Percentiles rank a stretch among this genome's conserved stretches.
Evolutionary conservation across 2,888 invertebrate species (phyloP).

Genomic region (Drosophila kanekoi): DNA sequence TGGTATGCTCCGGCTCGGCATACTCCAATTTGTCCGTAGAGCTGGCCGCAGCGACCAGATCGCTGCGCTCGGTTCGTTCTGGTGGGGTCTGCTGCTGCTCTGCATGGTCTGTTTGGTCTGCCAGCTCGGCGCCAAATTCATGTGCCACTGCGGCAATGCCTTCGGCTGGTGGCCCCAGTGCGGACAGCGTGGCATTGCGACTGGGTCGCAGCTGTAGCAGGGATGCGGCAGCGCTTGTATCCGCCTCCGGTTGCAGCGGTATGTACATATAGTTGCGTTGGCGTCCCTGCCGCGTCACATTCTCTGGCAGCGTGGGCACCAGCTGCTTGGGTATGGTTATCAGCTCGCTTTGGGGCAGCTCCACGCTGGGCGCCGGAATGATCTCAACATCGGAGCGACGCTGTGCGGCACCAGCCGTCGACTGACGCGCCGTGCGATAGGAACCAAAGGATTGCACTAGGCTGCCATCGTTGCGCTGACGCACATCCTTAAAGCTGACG

Average conservation of each 20-base stretch:
- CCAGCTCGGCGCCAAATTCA: conserved; percentile 74
- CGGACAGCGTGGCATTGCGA: conserved; percentile 74
- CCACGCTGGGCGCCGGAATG: conserved; percentile 75
- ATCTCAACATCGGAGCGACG: conserved; percentile 81
- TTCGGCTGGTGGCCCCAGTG: conserved; percentile 80
- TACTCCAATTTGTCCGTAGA: conserved; percentile 64
- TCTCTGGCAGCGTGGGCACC: conserved; percentile 75
- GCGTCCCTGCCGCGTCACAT: conserved; percentile 73
- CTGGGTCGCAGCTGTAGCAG: conserved; percentile 72
- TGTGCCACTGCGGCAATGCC: conserved; percentile 72
- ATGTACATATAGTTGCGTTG: conserved; percentile 83
- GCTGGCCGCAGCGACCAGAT: conserved; percentile 59
- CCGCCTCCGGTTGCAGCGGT: conserved; percentile 71
- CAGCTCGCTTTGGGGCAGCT: conserved; percentile 71
- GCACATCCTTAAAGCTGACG: conserved; percentile 81
- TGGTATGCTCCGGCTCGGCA: conserved; percentile 79
- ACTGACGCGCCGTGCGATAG: conserved; percentile 74
- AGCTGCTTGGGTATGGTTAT: conserved; percentile 82
- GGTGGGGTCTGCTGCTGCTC: conserved; percentile 21
- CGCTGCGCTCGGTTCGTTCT: conserved; percentile 81
- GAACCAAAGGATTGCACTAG: conserved; percentile 83
- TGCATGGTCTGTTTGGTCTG: conserved; percentile 25
- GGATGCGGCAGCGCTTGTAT: conserved; percentile 43
- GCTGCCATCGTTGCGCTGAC: conserved; percentile 81
- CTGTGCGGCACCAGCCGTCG: conserved; percentile 53